phyloP scores from a whole-genome alignment of 2,888 invertebrate species.

The Apodemia mormo region DNA sequence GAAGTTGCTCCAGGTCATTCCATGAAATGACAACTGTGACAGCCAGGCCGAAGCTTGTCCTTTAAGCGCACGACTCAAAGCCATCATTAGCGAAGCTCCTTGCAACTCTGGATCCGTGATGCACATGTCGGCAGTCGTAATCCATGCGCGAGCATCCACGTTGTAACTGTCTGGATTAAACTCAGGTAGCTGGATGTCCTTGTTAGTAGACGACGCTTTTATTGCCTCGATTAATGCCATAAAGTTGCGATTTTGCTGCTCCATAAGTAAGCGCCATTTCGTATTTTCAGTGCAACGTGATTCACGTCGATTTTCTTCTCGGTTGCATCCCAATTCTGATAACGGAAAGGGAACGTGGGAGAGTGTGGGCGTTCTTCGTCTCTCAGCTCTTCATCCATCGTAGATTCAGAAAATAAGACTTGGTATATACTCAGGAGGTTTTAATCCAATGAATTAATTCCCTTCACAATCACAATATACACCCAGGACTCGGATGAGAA shows the following conservation, averaged over 20 bases:
- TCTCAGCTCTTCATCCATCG: too few relatives aligned
- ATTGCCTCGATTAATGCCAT: conserved; percentile 1
- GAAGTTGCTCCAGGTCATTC: conserved; percentile 32
- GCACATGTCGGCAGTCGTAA: conserved; percentile 30
- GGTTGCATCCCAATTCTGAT: conserved; percentile 21
- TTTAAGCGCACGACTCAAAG: conserved; percentile 28
- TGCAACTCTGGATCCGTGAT: conserved; percentile 20
- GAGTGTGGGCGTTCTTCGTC: too few relatives aligned
- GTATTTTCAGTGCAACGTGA: not conserved
- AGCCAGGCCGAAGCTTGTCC: conserved; percentile 33
- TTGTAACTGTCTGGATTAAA: conserved; percentile 3
- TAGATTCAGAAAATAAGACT: too few relatives aligned
- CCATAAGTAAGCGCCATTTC: conserved; percentile 3
- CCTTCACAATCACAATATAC: too few relatives aligned
- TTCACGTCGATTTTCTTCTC: not conserved
- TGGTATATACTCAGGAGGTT: too few relatives aligned
- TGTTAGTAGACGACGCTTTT: not conserved
- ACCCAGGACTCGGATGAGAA: too few relatives aligned
- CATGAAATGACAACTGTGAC: conserved; percentile 27
- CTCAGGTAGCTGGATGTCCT: not conserved
- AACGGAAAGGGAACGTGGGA: too few relatives aligned
- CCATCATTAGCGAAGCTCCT: conserved; percentile 22
- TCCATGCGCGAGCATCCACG: conserved; percentile 24
- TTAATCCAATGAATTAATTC: too few relatives aligned
- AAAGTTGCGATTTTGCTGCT: conserved; percentile 13